Evolutionary conservation across 2,113 vertebrate species (phyloP), one percentile per base, ranked within the genome.

Genomic region (Heterochromis multidens): DNA sequence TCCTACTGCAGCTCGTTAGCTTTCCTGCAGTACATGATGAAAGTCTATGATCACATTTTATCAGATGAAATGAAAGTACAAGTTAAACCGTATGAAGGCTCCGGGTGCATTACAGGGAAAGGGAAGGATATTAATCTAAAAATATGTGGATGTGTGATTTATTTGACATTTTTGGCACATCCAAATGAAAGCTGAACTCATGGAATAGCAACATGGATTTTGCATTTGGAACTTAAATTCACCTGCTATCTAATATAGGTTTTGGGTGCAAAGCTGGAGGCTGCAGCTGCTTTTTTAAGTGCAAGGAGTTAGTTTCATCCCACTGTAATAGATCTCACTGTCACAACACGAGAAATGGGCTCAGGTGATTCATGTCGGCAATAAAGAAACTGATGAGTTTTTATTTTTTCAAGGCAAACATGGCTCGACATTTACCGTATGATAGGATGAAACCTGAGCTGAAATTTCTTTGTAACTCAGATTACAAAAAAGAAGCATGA

Each of bases 361-460:
- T 60, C 7, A 16, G 60, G 77, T 93, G 91, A 92, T 90, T 92
- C 86, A 92, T 91, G 80, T 83, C 80, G 79, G 89, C 81, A 87
- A 90, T 90, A 90, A 90, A 90, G 67, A 86, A 85, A 81, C 40
- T 29, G 87, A 86, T 81, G 56, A 79, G 49, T 67, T 87, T 60
- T 65, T 89, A 88, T 82, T 46, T 81, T 81, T 87, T 87, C 84
- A 57, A 82, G 88, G 61, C 40, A 81, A 85, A 87, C 80, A 79
- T 67, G 60, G 25, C 62, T 65, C 70, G 70, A 85, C 76, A 85
- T 83, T 59, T 29, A 63, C 9, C n/a, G n/a, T 62, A 79, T 60
- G 65, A 81, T 23, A 52, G 40, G 56, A 80, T 70, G 61, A 67
- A 82, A 57, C 17, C 74, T 72, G 74, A 82, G 60, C 72, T 77